Conservation (phyloP, 2,888 invertebrate species). For the Phengaris arion region DNA sequence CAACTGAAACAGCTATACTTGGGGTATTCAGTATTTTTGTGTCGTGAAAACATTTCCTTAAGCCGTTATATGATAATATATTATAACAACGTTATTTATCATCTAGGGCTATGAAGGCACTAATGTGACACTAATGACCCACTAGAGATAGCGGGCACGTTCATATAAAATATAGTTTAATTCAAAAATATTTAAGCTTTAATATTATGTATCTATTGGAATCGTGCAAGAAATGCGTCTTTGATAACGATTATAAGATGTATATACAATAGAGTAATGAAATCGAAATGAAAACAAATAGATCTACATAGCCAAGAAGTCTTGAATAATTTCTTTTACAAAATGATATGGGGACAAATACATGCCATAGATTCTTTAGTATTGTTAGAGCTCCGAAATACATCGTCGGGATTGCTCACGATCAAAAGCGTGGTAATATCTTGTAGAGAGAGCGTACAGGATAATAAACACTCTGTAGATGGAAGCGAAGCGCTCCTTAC, state of each 20-base stretch:
- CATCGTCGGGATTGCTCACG: constrained; percentile 10
- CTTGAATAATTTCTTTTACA: neutral
- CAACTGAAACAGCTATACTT: too few relatives aligned
- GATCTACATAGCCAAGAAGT: neutral
- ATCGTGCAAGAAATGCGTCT: too few relatives aligned
- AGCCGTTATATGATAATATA: neutral
- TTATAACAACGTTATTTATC: neutral
- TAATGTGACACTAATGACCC: constrained; percentile 11
- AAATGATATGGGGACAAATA: constrained; percentile 2
- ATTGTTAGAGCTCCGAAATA: constrained; percentile 19
- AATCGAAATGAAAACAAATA: neutral
- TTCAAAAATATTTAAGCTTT: neutral
- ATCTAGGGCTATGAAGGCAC: neutral
- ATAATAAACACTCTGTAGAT: constrained; percentile 21
- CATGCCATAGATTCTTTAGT: neutral
- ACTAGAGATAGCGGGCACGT: neutral
- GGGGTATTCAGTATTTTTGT: neutral
- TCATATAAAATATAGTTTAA: neutral
- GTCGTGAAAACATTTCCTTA: neutral
- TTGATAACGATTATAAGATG: too few relatives aligned
- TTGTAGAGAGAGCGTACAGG: neutral
- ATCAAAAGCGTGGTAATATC: constrained; percentile 23
- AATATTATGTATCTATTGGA: too few relatives aligned
- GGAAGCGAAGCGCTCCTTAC: constrained; percentile 28
- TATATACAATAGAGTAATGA: neutral